Base-by-base conservation (phyloP, 2,113 vertebrate species). In the Paradisaea rubra region DNA sequence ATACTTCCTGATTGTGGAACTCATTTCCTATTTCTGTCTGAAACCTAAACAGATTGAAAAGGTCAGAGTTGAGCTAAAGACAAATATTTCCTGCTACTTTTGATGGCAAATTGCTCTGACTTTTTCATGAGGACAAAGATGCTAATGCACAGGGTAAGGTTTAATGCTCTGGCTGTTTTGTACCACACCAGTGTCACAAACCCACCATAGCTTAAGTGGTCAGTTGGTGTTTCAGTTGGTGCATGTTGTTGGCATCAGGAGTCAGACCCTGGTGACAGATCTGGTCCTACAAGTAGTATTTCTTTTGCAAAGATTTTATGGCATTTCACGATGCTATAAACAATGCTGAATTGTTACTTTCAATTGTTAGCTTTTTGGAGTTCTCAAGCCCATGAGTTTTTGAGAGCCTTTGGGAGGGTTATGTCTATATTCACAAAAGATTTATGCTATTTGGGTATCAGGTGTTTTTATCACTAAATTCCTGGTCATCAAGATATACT, bases 21-120 rank as follows among this genome's bases (percentile, higher is more conserved):
- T 97, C 89, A 88, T 95, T 97, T 96, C 96, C 94, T 95, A 93
- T 94, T 91, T 97, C 89, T 95, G 76, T 94, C 91, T 95, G 85
- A 95, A 95, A 94, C 79, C 88, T 93, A 93, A 95, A 95, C 93
- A 94, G 88, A 90, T 87, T 83, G 88, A 49, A 91, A 95, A 95
- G 93, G 94, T 95, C 93, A 93, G 83, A 96, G 91, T 88, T 96
- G 86, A 95, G 47, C 69, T 53, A 45, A 88, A 93, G 95, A 95
- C 82, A 95, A 80, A 41, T 96, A 88, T 95, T 96, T 97, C 93
- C 85, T 94, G 74, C 76, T 78, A 37, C 37, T 86, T 96, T 71
- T 83, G 79, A 49, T 37, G 54, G 60, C 60, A 78, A 11, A 45
- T 77, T 71, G 50, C 47, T 85, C 59, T 92, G 50, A 56, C 81